These are phyloP conservation scores for Vicugna pacos DNA, from an alignment of 2,113 vertebrate genomes.

Conservation along the genomic window DNA sequence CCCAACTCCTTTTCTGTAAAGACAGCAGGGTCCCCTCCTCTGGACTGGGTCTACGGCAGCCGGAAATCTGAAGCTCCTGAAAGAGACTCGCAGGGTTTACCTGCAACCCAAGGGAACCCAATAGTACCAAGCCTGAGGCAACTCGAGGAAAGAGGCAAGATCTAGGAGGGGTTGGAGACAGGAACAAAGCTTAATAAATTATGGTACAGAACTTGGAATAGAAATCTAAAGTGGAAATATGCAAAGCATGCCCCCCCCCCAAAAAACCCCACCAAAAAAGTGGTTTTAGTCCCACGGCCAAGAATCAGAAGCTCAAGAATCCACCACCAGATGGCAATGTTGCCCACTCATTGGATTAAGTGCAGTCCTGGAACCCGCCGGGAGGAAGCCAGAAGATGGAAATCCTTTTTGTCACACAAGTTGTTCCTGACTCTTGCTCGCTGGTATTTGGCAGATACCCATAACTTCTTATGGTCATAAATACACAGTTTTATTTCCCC, in stretches of 20 bases:
- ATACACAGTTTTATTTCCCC: background rate
- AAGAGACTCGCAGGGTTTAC: background rate
- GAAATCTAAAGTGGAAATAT: conserved; percentile 46
- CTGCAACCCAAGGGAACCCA: background rate
- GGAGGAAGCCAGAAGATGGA: background rate
- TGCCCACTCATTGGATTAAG: conserved; percentile 49
- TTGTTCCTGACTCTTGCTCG: background rate
- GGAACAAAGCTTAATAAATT: background rate
- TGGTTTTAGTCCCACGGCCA: background rate
- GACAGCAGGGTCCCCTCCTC: background rate
- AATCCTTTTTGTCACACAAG: background rate
- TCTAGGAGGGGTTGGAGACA: background rate
- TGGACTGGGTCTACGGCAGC: background rate
- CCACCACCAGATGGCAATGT: conserved; percentile 66
- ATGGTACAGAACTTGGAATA: background rate
- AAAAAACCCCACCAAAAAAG: background rate
- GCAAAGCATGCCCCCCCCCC: background rate
- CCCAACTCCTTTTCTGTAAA: background rate
- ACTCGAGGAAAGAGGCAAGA: background rate
- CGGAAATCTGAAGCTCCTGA: background rate
- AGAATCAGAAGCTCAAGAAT: background rate
- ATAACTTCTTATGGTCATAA: background rate
- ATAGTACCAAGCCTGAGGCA: background rate
- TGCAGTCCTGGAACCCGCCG: background rate
- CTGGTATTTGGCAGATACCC: background rate